A percentile compares a stretch with the other conserved stretches of the same genome.
Conservation (phyloP, 2,797 vertebrate genomes). For the Pelochelys cantorii region DNA sequence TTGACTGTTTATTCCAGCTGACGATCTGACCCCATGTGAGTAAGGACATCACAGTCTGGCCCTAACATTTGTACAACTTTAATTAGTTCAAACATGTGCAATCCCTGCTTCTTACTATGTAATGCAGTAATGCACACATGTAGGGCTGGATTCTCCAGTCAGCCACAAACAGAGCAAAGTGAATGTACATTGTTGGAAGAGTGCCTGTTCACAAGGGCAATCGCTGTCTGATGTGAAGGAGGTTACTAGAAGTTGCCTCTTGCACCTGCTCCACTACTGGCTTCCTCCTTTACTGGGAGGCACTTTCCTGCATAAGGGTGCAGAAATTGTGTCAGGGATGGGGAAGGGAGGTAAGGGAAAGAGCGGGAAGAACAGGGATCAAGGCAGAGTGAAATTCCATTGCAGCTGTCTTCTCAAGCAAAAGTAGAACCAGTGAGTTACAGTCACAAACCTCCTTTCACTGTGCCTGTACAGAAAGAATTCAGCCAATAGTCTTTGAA, state of each 20-base stretch:
- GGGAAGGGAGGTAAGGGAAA: neutral
- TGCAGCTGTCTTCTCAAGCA: neutral
- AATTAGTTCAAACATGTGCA: neutral
- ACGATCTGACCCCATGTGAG: neutral
- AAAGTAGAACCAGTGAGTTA: neutral
- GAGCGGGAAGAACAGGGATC: neutral
- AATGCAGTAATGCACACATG: neutral
- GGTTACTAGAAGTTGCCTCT: neutral
- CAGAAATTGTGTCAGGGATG: neutral
- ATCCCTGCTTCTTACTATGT: neutral
- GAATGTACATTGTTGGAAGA: neutral
- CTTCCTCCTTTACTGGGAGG: neutral
- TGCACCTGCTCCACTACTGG: neutral
- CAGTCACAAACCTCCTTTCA: neutral
- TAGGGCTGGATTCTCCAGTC: neutral
- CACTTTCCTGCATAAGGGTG: neutral
- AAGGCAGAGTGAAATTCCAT: neutral
- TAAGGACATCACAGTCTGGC: neutral
- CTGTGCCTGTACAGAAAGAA: neutral
- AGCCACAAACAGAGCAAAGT: neutral
- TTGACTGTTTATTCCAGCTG: neutral
- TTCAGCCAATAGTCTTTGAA: neutral
- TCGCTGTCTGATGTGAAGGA: neutral
- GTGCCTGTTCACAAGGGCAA: neutral
- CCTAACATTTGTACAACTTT: neutral